Evolutionary conservation across 2,888 invertebrate genomes (phyloP), one percentile per base, ranked within the genome.

Genomic region (Sphaeridia pumilis): DNA sequence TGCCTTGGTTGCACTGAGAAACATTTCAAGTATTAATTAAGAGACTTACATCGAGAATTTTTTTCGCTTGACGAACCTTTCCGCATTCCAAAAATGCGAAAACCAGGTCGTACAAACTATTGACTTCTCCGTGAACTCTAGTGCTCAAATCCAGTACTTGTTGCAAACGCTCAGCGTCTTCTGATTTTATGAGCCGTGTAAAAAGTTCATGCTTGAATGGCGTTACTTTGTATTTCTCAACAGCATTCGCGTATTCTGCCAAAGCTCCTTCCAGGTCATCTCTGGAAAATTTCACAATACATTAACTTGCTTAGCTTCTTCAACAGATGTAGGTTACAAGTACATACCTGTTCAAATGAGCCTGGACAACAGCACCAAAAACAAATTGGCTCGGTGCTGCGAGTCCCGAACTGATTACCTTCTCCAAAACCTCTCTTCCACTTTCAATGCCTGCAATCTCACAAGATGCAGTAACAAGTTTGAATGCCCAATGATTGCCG

Each of bases 71-170:
- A 24, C 82, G 74, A 51, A 83, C 69, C 20, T 84, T 77, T 0
- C 86, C 85, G 64, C 84, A 84, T 67, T 89, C 87, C 2, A 90
- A 76, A 68, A 90, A 90, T 1, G 83, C 79, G 43, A 87, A 76
- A 3, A 87, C 85, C 60, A 92, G 74, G 69, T 89, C 87, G 65
- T 85, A 83, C 4, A 90, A 75, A 59, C 87, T 83, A 67, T 87
- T 87, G 36, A 83, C 79, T 72, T 90, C 87, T 3, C 88, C 88
- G 59, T 85, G 81, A 34, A 84, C 76, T 66, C 76, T 73, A 1
- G 85, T 85, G 60, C 83, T 83, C 14, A 87, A 72, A 70, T 90
- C 88, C 1, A 88, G 85, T 17, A 90, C 69, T 70, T 78, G 80
- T 69, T 92, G 89, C n/a, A 92, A 71, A 63, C 78, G 80, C 1